phyloP scores from a whole-genome alignment of 2,113 vertebrate genomes.

The Salvelinus namaycush region DNA sequence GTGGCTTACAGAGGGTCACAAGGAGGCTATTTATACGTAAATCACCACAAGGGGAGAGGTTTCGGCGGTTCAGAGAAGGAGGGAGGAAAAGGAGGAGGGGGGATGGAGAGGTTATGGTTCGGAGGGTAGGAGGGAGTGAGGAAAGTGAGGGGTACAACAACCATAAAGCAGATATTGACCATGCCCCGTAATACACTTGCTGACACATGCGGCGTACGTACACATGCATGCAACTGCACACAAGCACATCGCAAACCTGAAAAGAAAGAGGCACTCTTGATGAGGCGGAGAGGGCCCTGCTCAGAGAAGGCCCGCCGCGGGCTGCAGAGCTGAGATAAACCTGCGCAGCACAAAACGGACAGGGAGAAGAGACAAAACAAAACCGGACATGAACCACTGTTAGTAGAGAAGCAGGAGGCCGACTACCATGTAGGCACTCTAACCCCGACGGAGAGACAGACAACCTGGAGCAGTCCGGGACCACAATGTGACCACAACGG shows the following conservation, averaged over 20 bases:
- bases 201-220: neutral
- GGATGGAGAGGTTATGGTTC: neutral
- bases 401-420: conserved; percentile 62
- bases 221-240: conserved; percentile 54
- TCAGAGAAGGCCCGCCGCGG: conserved; percentile 99
- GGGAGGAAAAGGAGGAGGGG: neutral
- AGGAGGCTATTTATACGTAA: conserved; percentile 9
- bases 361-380: conserved; percentile 55
- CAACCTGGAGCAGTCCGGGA: neutral
- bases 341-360: conserved; percentile 89
- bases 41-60: neutral
- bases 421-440: neutral
- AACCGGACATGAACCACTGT: conserved; percentile 46
- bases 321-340: conserved; percentile 99
- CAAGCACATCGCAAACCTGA: conserved; percentile 94
- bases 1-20: conserved; percentile 9
- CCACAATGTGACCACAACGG: neutral
- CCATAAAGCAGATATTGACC: conserved; percentile 2
- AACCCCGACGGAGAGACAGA: conserved; percentile 12
- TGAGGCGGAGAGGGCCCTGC: conserved; percentile 98
- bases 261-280: conserved; percentile 99
- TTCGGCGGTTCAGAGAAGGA: neutral
- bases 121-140: neutral
- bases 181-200: conserved; percentile 26
- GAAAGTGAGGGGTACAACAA: neutral